phyloP scores from a whole-genome alignment of 2,113 vertebrate species.

The Pterocles orientalis region DNA sequence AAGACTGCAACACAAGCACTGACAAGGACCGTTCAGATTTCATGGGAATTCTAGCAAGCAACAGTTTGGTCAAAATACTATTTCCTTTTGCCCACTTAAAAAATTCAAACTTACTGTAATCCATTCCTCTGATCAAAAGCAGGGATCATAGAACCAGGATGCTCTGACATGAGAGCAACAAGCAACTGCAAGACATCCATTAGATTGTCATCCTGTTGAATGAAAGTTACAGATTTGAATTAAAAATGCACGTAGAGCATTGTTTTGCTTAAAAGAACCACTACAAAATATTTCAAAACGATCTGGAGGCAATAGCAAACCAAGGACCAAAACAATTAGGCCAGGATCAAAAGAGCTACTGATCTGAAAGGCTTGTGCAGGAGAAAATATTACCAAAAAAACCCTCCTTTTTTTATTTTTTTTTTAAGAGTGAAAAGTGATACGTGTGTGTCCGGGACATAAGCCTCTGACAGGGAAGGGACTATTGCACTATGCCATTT shows the following conservation, averaged over 20 bases:
- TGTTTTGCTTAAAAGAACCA: neutral
- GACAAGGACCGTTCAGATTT: neutral
- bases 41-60: neutral
- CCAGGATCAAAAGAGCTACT: neutral
- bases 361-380: neutral
- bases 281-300: neutral
- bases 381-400: neutral
- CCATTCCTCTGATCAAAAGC: constrained; percentile 97
- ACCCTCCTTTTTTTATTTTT: neutral
- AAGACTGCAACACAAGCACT: neutral
- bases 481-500: neutral
- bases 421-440: neutral
- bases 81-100: neutral
- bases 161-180: constrained; percentile 97
- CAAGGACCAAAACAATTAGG: neutral
- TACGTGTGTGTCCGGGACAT: neutral
- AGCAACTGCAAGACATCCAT: constrained; percentile 97
- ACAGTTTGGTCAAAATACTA: neutral
- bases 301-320: neutral
- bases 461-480: neutral
- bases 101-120: constrained; percentile 83
- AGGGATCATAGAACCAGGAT: constrained; percentile 92
- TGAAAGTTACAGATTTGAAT: neutral
- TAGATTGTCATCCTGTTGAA: constrained; percentile 93
- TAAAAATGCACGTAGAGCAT: neutral